Evolutionary conservation across 2,113 vertebrate species (phyloP), one percentile per base, ranked within the genome.

Genomic region (Butorides virescens): DNA sequence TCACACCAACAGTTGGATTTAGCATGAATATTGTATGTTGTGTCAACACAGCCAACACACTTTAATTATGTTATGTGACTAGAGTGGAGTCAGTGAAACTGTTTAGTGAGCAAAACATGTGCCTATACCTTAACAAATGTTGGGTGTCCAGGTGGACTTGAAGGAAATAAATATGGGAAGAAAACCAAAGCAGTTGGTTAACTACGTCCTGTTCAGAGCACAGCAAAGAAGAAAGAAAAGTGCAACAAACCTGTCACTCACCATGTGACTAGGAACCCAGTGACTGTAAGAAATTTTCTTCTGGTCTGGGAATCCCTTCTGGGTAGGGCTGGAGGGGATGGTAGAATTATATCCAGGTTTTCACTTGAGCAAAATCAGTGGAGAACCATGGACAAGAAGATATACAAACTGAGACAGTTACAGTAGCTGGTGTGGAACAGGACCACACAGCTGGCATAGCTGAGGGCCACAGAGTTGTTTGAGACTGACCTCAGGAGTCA

Each of bases 131-230:
- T 56, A 70, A 62, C 4, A 42, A 49, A 22, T 23, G 10, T 20
- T 53, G 37, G 5, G 2, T 29, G 9, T 46, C 13, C 10, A 34
- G 29, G 13, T 20, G 27, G 18, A 67, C 32, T 66, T 34, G 8
- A 59, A 58, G 32, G 20, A 75, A 75, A 67, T 7, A 50, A 89
- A 32, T 22, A 52, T 3, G 8, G 2, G 11, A 30, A 50, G 32
- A 32, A 32, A 2, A 0, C 1, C 2, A 29, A 34, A 46, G 23
- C 3, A 27, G 14, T 23, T 52, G 8, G 18, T 67, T 52, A 52
- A 32, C 18, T 3, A 11, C 14, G 6, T 46, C 21, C 27, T 30
- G 13, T 53, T 61, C 15, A 52, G 12, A 39, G 11, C 13, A 55
- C 10, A n/a, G 3, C 18, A 68, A 30, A 53, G n/a, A 53, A 46